Conservation (phyloP, 2,113 vertebrate species). For the Protomyctophum bolini region DNA sequence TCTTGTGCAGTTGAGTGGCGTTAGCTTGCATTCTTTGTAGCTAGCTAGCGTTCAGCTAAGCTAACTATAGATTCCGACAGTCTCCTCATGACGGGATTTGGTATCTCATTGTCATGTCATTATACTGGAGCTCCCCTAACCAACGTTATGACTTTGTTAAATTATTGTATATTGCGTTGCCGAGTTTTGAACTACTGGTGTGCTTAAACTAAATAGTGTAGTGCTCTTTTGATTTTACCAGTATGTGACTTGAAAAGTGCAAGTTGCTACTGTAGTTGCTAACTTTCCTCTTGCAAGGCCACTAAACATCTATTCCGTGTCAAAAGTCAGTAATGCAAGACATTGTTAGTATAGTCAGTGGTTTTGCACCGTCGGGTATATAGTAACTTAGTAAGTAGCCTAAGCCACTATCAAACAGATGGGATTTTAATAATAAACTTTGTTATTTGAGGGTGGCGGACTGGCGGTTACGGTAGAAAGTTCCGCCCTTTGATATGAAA, state of each 20-base stretch:
- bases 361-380: no score
- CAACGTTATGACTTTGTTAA: not conserved
- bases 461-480: no score
- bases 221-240: not conserved
- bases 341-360: no score
- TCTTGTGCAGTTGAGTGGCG: not conserved
- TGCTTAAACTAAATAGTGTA: not conserved
- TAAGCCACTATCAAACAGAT: no score
- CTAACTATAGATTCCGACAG: constrained; percentile 73
- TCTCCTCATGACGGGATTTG: constrained; percentile 63
- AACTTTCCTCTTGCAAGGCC: constrained; percentile 55
- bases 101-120: not conserved
- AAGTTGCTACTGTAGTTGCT: constrained; percentile 34
- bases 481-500: no score
- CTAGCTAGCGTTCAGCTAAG: constrained; percentile 58
- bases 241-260: not conserved
- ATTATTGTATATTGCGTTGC: not conserved
- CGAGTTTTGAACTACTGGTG: not conserved
- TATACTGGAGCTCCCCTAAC: not conserved
- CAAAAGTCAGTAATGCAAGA: no score
- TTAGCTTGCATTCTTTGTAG: constrained; percentile 21
- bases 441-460: no score
- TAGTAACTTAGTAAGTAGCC: no score
- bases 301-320: constrained; percentile 5
- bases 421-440: no score